Conservation (phyloP, 1,140 invertebrate genomes). For the Pseudobourletiella spinata region DNA sequence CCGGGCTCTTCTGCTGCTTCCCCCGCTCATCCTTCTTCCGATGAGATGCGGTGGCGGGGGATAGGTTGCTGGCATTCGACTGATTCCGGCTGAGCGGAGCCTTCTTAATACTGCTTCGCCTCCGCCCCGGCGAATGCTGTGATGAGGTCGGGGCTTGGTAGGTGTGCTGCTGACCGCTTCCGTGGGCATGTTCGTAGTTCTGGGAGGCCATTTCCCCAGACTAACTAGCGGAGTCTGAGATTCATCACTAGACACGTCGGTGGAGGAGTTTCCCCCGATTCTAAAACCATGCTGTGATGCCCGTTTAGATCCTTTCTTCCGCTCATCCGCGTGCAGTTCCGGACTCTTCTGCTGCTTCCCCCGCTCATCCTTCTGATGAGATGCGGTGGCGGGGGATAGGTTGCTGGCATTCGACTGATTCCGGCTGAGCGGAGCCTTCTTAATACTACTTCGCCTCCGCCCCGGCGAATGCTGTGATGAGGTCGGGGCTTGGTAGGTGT, state of each 20-base stretch:
- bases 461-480: too few relatives aligned
- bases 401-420: background rate
- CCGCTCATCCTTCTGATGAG: background rate
- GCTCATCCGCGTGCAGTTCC: background rate
- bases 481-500: too few relatives aligned
- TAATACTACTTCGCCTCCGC: background rate
- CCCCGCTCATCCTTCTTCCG: background rate
- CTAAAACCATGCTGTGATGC: background rate
- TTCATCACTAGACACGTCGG: slow-evolving; percentile 32
- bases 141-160: too few relatives aligned
- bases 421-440: background rate
- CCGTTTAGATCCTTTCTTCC: background rate
- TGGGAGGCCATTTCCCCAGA: too few relatives aligned
- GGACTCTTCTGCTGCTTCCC: too few relatives aligned
- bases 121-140: slow-evolving; percentile 19
- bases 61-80: background rate
- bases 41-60: background rate
- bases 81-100: background rate
- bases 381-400: background rate
- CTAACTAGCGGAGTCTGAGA: slow-evolving; percentile 30
- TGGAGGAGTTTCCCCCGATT: slow-evolving; percentile 9
- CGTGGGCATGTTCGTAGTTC: too few relatives aligned
- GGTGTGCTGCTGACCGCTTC: too few relatives aligned
- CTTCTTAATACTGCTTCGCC: background rate
- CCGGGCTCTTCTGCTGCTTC: too few relatives aligned